Conservation (phyloP, 2,888 invertebrate species). For the Habrosyne pyritoides region DNA sequence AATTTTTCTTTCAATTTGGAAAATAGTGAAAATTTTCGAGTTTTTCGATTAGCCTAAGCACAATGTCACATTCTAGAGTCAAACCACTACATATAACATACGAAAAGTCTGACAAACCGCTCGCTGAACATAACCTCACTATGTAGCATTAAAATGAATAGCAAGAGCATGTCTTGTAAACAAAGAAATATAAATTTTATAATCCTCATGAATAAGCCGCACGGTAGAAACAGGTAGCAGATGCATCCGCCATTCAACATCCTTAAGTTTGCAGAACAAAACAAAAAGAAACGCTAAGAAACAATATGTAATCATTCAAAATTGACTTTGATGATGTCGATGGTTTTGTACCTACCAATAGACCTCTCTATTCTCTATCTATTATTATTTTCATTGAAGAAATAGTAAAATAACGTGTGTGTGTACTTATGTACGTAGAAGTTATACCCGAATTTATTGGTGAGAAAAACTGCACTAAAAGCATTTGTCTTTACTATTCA, state of each 20-base stretch:
- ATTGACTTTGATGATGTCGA: neutral
- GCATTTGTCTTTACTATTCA: no score
- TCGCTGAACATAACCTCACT: slow-evolving; percentile 16
- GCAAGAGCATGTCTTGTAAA: slow-evolving; percentile 51
- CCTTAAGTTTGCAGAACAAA: slow-evolving; percentile 13
- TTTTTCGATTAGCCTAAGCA: no score
- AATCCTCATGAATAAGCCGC: slow-evolving; percentile 42
- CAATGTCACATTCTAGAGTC: no score
- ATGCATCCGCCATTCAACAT: slow-evolving; percentile 40
- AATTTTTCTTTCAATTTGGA: no score
- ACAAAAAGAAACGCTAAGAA: neutral
- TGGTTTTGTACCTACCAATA: no score
- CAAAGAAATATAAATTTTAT: slow-evolving; percentile 62
- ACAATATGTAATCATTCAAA: neutral
- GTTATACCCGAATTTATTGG: no score
- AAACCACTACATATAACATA: neutral
- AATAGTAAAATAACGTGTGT: no score
- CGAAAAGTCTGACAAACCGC: neutral
- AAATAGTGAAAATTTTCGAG: no score
- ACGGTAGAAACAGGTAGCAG: slow-evolving; percentile 28
- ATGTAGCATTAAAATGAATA: slow-evolving; percentile 31
- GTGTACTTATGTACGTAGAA: no score
- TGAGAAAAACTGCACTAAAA: no score
- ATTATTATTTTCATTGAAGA: no score
- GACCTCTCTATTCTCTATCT: no score